These are phyloP conservation scores for Microtus richardsoni DNA, from an alignment of 2,113 vertebrate species.

Conservation along the genomic window DNA sequence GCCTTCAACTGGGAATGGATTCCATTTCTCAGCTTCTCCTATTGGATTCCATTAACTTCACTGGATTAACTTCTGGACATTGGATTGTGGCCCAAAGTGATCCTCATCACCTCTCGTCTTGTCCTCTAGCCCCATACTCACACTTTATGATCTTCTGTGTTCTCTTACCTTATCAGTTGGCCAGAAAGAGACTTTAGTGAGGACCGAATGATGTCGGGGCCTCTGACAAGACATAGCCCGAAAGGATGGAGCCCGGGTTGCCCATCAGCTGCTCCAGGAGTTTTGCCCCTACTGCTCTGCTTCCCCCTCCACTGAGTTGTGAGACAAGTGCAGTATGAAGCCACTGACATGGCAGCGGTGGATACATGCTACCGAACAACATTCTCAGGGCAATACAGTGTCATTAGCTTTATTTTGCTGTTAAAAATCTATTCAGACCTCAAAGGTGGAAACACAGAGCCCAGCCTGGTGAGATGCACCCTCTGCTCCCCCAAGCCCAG, in stretches of 20 bases:
- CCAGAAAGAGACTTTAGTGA: neutral
- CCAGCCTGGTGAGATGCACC: fast-evolving
- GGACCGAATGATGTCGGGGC: too few species aligned
- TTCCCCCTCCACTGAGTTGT: fast-evolving
- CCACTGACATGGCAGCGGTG: neutral
- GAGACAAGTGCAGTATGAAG: neutral
- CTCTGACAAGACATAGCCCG: neutral
- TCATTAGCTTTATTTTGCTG: neutral
- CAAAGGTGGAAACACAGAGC: neutral
- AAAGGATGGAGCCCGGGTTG: neutral
- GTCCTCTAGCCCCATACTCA: neutral
- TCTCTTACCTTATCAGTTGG: neutral
- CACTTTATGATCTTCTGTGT: neutral
- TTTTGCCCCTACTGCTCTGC: neutral
- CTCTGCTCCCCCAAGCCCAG: fast-evolving
- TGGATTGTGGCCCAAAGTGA: neutral
- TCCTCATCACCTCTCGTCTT: fast-evolving
- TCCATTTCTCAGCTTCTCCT: neutral
- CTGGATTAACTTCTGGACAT: neutral
- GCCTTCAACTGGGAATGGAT: neutral
- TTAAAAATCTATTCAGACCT: neutral
- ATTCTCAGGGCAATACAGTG: neutral
- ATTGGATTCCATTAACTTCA: neutral
- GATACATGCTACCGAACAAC: too few species aligned
- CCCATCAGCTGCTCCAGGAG: neutral